Evolutionary conservation across 2,113 vertebrate genomes (phyloP), one percentile per base, ranked within the genome.

Genomic region (Delphinapterus leucas): DNA sequence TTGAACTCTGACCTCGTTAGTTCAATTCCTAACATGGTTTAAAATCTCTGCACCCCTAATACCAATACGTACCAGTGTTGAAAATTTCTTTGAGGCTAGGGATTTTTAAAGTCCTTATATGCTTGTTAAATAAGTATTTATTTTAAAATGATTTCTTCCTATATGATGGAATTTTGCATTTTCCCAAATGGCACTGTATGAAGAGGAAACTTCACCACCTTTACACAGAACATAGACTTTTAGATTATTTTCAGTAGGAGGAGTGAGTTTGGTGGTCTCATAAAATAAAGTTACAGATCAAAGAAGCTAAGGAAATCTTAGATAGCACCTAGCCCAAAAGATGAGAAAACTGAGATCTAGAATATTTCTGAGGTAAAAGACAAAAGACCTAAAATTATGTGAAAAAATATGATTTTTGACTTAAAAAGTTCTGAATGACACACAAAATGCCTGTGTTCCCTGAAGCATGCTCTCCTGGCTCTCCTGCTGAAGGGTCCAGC

Each of bases 131-230:
- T 67, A 41, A 58, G 23, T 86, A 86, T 88, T 58, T 80, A 90
- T 82, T 94, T 86, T n/a, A 47, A 92, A 73, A 44, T 60, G 60
- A 61, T 87, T 76, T 97, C n/a, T 94, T 94, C 23, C 65, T 8
- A 9, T 26, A 1, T 79, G 53, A 36, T 82, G 81, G 55, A 71
- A 60, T 77, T 93, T 88, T 61, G 0, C 47, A 23, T 84, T 92
- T 88, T 81, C 15, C 67, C 33, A 44, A 70, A 70, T 8, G 63
- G 47, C 1, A 21, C 65, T 81, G 0, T 65, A 10, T 71, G 33
- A 90, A 82, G 36, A 77, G 41, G 28, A 71, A 79, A 47, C 15
- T 63, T 71, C 21, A 28, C 55, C 82, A 41, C 38, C 67, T 68
- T 65, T 49, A 77, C 44, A 77, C 47, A 47, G 14, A 65, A 60